Evolutionary conservation across 2,113 vertebrate genomes (phyloP).

Genomic region (Lonchura striata): DNA sequence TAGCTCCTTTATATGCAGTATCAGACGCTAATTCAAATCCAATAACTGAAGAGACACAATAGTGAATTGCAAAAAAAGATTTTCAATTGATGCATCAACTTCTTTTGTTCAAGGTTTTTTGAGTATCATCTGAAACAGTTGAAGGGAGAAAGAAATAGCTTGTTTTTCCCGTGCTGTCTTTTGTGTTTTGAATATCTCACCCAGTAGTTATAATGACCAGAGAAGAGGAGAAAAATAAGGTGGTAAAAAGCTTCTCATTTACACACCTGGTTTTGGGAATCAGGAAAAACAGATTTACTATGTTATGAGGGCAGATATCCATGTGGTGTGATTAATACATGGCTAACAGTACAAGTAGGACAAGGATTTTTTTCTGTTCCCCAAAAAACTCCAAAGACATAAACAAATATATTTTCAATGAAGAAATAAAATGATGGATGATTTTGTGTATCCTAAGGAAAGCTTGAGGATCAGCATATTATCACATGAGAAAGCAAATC

Average conservation of each 20-base stretch:
- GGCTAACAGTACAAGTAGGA: neutral
- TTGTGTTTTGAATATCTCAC: neutral
- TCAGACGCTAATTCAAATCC: neutral
- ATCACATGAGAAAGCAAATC: neutral
- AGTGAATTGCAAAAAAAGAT: neutral
- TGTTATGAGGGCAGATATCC: neutral
- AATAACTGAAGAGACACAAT: neutral
- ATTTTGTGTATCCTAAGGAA: neutral
- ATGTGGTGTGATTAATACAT: neutral
- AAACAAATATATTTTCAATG: neutral
- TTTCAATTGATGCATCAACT: rapidly evolving
- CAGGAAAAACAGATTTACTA: neutral
- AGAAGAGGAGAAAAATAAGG: neutral
- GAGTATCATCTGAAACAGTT: neutral
- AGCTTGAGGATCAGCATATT: neutral
- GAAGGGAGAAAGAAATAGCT: neutral
- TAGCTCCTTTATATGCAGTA: neutral
- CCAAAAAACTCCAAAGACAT: neutral
- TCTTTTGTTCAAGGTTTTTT: neutral
- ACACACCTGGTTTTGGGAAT: neutral
- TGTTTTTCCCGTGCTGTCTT: neutral
- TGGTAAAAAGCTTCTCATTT: neutral
- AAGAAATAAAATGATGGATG: neutral
- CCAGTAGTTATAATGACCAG: neutral
- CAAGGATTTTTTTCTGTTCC: neutral